phyloP scores from a whole-genome alignment of 2,113 vertebrate species.

The Dicrurus megarhynchus region DNA sequence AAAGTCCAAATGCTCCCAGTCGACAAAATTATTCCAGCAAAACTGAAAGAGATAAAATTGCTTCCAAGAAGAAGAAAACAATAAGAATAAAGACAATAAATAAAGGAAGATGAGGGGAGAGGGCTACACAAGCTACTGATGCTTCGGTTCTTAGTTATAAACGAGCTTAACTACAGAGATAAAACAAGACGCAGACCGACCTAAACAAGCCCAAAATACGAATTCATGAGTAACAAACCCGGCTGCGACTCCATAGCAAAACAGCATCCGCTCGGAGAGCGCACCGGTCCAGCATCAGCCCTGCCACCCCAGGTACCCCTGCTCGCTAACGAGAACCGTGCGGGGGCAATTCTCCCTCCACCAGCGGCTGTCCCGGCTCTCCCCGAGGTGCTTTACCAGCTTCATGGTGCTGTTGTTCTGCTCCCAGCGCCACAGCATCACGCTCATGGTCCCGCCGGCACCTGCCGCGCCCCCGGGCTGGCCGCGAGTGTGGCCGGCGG shows the following conservation, averaged over 20 bases:
- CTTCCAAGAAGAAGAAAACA: neutral
- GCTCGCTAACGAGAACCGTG: fast-evolving
- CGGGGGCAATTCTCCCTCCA: fast-evolving
- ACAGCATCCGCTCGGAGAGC: neutral
- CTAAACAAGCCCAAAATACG: neutral
- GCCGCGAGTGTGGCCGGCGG: neutral
- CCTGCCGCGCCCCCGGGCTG: slow-evolving; percentile 50
- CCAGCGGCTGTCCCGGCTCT: neutral
- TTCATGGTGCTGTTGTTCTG: slow-evolving; percentile 90
- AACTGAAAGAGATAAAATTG: neutral
- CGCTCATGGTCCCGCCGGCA: slow-evolving; percentile 81
- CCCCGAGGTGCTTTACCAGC: slow-evolving; percentile 80
- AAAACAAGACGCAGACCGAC: neutral
- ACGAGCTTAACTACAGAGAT: neutral
- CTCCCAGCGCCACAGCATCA: slow-evolving; percentile 90
- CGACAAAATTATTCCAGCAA: neutral
- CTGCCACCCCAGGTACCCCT: neutral
- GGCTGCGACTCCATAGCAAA: neutral
- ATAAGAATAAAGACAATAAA: neutral
- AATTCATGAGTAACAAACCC: neutral
- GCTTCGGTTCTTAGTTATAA: neutral
- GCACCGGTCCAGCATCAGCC: neutral
- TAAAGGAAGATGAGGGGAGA: neutral
- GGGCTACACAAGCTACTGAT: fast-evolving
- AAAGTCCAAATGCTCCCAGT: neutral